Percentiles rank a stretch among this genome's conserved stretches.
phyloP scores from a whole-genome alignment of 2,113 vertebrate species.

The Panurus biarmicus region DNA sequence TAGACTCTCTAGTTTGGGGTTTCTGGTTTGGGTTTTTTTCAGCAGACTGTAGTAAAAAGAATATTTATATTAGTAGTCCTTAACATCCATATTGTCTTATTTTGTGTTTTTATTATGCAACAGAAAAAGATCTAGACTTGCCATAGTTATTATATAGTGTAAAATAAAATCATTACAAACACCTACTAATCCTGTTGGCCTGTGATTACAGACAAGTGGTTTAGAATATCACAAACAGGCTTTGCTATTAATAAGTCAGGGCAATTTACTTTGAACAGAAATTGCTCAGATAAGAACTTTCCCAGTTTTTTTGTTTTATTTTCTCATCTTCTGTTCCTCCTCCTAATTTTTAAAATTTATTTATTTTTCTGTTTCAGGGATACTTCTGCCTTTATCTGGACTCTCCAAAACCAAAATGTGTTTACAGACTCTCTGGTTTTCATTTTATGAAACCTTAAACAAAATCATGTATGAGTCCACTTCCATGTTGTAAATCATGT shows the following conservation, averaged over 20 bases:
- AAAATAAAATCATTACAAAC: slow-evolving; percentile 40
- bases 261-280: slow-evolving; percentile 29
- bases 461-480: neutral
- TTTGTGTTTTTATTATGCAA: neutral
- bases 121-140: neutral
- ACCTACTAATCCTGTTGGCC: neutral
- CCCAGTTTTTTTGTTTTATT: neutral
- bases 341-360: neutral
- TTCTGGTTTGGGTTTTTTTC: neutral
- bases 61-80: neutral
- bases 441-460: neutral
- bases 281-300: slow-evolving; percentile 11
- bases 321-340: neutral
- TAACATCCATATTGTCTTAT: neutral
- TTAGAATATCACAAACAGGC: neutral
- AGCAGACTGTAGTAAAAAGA: neutral
- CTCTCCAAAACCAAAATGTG: neutral
- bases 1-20: too few species aligned
- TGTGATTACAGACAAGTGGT: slow-evolving; percentile 39
- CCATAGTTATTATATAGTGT: neutral
- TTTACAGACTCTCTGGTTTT: neutral
- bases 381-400: neutral
- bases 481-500: neutral
- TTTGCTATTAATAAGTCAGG: neutral
- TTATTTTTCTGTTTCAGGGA: neutral